A percentile compares a stretch with the other conserved stretches of the same genome.
phyloP scores from a whole-genome alignment of 2,797 vertebrate genomes.

The Sebastes oblongus region DNA sequence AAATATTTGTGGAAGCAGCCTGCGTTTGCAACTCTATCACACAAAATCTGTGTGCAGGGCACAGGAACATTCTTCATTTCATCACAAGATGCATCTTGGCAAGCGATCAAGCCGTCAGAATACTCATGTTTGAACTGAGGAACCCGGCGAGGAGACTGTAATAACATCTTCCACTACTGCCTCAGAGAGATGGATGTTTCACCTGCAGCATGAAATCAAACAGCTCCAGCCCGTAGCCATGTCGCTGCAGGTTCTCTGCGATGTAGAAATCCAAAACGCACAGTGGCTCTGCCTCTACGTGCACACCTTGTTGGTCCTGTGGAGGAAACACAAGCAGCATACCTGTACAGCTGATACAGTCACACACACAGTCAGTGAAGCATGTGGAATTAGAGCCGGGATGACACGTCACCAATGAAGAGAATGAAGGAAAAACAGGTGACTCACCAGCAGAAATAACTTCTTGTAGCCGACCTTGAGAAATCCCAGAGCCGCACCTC shows the following conservation, averaged over 20 bases:
- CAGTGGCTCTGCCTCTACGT: conserved; percentile 91
- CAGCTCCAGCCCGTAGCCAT: conserved; percentile 90
- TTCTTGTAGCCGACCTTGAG: conserved; percentile 95
- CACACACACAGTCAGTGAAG: background rate
- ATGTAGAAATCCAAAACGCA: conserved; percentile 93
- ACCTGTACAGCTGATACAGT: background rate
- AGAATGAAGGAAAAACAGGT: background rate
- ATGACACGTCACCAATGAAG: background rate
- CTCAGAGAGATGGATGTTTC: conserved; percentile 10
- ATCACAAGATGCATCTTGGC: background rate
- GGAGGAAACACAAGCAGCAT: conserved; percentile 26
- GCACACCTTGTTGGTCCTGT: conserved; percentile 87
- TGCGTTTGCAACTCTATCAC: background rate
- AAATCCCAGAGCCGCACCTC: conserved; percentile 86
- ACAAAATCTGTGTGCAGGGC: background rate
- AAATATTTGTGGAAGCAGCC: background rate
- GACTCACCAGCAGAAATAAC: conserved; percentile 91
- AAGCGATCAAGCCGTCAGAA: background rate
- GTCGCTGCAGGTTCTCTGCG: conserved; percentile 87
- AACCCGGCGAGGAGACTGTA: background rate
- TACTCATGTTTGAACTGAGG: background rate
- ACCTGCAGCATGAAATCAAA: conserved; percentile 92
- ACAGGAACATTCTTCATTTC: background rate
- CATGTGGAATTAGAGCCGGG: background rate
- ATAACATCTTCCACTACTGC: background rate